phyloP scores from a whole-genome alignment of 2,797 vertebrate species.

The Phaenicophaeus curvirostris region DNA sequence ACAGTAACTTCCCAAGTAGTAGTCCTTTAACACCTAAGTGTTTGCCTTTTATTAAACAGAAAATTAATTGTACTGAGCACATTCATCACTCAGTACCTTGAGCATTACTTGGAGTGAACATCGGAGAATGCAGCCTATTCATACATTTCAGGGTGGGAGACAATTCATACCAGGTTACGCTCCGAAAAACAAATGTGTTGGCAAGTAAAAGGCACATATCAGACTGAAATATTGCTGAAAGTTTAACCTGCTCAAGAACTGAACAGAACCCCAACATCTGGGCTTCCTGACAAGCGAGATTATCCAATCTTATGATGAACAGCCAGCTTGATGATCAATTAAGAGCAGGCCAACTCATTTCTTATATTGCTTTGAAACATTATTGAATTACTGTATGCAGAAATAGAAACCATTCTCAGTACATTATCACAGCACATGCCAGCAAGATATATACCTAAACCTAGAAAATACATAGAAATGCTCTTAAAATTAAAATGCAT shows the following conservation, averaged over 20 bases:
- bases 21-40: not conserved
- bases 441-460: not conserved
- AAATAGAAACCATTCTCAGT: not conserved
- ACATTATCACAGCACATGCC: not conserved
- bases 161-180: not conserved
- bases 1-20: not conserved
- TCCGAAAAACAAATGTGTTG: not conserved
- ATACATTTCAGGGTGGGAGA: not conserved
- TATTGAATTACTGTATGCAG: not conserved
- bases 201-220: not conserved
- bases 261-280: not conserved
- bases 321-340: not conserved
- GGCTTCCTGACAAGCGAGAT: not conserved
- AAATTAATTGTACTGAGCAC: not conserved
- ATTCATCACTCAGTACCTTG: not conserved
- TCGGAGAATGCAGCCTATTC: not conserved
- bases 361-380: not conserved
- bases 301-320: not conserved
- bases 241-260: not conserved
- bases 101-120: not conserved
- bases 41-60: not conserved
- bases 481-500: not conserved
- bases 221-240: not conserved
- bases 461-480: not conserved
- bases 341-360: not conserved